phyloP scores from a whole-genome alignment of 2,113 vertebrate species.

The Ploceus nigricollis region DNA sequence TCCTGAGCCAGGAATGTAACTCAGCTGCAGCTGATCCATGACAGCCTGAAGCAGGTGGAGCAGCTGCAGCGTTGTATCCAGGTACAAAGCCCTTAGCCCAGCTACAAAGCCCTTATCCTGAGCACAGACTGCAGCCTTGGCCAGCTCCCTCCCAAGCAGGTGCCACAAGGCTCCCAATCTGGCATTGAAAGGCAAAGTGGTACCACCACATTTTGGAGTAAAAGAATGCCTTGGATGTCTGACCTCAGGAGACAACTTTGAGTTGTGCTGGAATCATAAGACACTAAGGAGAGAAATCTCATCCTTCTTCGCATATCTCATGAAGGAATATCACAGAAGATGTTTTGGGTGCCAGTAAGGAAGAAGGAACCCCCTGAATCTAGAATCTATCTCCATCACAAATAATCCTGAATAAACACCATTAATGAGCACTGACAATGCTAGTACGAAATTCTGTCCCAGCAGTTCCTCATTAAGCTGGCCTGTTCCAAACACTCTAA shows the following conservation, averaged over 20 bases:
- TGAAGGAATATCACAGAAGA: background rate
- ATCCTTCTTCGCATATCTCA: background rate
- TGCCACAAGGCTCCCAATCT: background rate
- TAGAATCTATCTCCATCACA: background rate
- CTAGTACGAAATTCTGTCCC: background rate
- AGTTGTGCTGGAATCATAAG: background rate
- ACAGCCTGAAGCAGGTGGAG: background rate
- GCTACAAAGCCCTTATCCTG: accelerated
- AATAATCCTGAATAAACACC: background rate
- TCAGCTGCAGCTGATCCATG: background rate
- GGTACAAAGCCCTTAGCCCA: background rate
- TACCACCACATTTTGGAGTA: accelerated
- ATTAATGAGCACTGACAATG: background rate
- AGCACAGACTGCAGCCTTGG: background rate
- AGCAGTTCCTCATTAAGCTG: background rate
- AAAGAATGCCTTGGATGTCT: background rate
- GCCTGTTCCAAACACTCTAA: background rate
- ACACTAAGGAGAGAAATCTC: background rate
- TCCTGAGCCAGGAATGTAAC: background rate
- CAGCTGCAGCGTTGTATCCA: background rate
- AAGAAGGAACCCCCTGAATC: background rate
- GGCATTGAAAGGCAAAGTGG: background rate
- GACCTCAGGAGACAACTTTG: background rate
- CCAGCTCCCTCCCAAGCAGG: background rate
- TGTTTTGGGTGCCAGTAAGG: background rate